Base-by-base conservation (phyloP, 1,140 invertebrate species). In the Drosophila punjabiensis region DNA sequence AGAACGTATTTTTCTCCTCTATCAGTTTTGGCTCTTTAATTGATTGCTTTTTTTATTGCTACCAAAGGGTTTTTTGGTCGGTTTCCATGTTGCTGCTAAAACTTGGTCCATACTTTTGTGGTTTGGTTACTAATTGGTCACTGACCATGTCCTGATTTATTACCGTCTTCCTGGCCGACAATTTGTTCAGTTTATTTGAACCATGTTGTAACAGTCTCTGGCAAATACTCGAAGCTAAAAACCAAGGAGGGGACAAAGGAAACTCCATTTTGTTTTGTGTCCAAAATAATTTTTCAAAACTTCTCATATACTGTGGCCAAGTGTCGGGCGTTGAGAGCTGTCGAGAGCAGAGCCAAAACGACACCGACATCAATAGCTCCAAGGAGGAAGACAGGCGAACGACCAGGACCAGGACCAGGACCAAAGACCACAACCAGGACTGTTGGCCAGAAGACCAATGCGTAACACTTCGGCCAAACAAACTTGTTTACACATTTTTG, bases 401-500 rank as follows among this genome's bases (percentile, higher is more conserved):
- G 32, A 47, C 28, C 9, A 35, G 24, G 43, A 18, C 9, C 14
- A 32, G 41, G 18, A 52, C 52, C 35, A 39, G 41, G 18, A 43
- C 16, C 13, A 35, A 35, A 30, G 55, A 18, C 69, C 43, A 41
- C 55, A 45, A 28, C 37, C 58, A 56, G 35, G 43, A 33, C 48
- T 52, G 28, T 52, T 52, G 48, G 48, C 16, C 48, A 32, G 28
- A 52, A 52, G 50, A 65, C 71, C 74, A 78, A 68, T 79, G 65
- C 76, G 64, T 70, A 78, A 77, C 85, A 87, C 81, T 84, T 84
- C 67, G 82, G 63, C 82, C 82, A 79, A 88, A 88, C 84, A 88
- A 89, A 84, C 78, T 82, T 90, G 86, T 89, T 89, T 89, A 89
- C 86, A 89, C 86, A 90, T 89, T 89, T 89, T 79, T 85, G 85